Percentiles rank a stretch among this genome's conserved stretches.
Evolutionary conservation across 92 coral and sea anemone genomes (phyloP).

Genomic region (Diadumene lineata): DNA sequence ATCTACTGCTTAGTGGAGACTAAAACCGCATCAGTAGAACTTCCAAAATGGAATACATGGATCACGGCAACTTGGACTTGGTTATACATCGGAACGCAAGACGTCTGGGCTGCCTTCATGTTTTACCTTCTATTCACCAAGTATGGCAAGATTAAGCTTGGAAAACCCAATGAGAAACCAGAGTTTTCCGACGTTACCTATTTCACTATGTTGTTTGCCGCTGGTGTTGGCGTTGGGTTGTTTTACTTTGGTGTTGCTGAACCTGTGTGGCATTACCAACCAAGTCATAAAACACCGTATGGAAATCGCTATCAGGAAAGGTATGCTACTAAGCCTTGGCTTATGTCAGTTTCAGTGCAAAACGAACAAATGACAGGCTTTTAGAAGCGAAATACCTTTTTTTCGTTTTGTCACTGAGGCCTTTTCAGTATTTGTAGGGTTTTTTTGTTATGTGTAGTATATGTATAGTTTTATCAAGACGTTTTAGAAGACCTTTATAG

Average conservation of each 20-base stretch:
- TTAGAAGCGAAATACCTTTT: not conserved
- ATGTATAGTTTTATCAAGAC: not conserved
- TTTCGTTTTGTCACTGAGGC: not conserved
- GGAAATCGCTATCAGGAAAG: slow-evolving; percentile 75
- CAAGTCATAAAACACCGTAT: slow-evolving; percentile 12
- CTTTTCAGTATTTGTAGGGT: not conserved
- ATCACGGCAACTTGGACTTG: slow-evolving; percentile 69
- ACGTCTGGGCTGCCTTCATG: slow-evolving; percentile 72
- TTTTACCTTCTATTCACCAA: slow-evolving; percentile 66
- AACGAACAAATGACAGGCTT: not conserved
- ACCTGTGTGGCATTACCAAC: slow-evolving; percentile 54
- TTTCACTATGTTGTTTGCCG: slow-evolving; percentile 80
- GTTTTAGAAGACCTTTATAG: not conserved
- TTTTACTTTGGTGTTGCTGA: slow-evolving; percentile 69
- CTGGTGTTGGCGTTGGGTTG: slow-evolving; percentile 71
- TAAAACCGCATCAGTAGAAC: slow-evolving; percentile 16
- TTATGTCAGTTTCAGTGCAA: not conserved
- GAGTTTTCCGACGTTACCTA: slow-evolving; percentile 73
- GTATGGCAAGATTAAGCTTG: slow-evolving; percentile 70
- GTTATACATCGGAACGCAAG: slow-evolving; percentile 80
- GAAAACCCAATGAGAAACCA: slow-evolving; percentile 72
- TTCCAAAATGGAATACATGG: slow-evolving; percentile 55
- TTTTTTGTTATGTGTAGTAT: not conserved
- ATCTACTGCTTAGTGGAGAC: slow-evolving; percentile 45
- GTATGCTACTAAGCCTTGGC: slow-evolving; percentile 4